Percentiles rank a stretch among this genome's conserved stretches.
Evolutionary conservation across 2,797 vertebrate genomes (phyloP).

Genomic region (Numenius phaeopus): DNA sequence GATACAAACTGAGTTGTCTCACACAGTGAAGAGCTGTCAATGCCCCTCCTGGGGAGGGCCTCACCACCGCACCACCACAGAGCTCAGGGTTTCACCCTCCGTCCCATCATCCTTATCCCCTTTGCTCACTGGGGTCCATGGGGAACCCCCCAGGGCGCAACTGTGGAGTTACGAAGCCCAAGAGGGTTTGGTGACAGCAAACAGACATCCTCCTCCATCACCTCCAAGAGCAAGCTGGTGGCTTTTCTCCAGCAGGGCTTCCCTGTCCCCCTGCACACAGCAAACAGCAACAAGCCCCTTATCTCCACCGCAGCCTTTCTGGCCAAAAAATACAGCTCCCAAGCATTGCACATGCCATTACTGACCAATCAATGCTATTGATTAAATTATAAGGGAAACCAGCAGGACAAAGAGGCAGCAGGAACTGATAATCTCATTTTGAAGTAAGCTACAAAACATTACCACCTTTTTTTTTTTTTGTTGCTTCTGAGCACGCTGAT

Average conservation of each 20-base stretch:
- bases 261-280: background rate
- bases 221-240: background rate
- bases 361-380: background rate
- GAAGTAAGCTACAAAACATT: background rate
- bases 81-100: background rate
- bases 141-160: background rate
- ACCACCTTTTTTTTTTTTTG: background rate
- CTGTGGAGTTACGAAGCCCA: background rate
- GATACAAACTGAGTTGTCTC: background rate
- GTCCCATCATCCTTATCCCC: background rate
- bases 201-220: background rate
- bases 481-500: background rate
- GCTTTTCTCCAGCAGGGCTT: background rate
- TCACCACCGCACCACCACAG: background rate
- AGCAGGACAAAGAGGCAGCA: background rate
- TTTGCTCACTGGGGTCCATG: fast-evolving
- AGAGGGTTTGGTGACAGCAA: background rate
- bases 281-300: background rate
- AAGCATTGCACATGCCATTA: background rate
- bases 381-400: conserved; percentile 17
- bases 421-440: conserved; percentile 1
- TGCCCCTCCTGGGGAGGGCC: background rate
- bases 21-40: fast-evolving
- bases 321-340: background rate
- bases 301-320: background rate